phyloP scores from a whole-genome alignment of 2,797 vertebrate species.

The Cossypha dichroa region DNA sequence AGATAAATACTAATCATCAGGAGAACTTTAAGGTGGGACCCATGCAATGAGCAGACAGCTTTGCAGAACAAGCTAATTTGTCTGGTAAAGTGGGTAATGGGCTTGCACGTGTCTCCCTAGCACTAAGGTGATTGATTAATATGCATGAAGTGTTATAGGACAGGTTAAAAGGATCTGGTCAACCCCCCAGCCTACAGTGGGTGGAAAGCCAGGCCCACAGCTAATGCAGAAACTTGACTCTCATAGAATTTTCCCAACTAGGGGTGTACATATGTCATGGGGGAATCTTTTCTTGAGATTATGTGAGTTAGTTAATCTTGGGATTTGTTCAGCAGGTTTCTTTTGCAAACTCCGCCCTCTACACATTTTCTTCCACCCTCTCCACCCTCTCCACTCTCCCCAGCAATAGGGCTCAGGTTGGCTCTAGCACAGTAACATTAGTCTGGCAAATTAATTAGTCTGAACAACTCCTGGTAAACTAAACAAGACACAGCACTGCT shows the following conservation, averaged over 20 bases:
- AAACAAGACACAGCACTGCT: not conserved
- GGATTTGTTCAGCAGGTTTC: not conserved
- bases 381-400: not conserved
- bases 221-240: not conserved
- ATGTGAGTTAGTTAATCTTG: not conserved
- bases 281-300: not conserved
- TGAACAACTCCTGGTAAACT: not conserved
- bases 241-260: not conserved
- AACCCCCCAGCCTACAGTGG: not conserved
- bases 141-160: not conserved
- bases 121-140: not conserved
- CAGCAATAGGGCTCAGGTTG: not conserved
- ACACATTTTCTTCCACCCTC: not conserved
- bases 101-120: accelerated
- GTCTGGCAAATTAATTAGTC: not conserved
- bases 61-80: not conserved
- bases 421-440: not conserved
- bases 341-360: not conserved
- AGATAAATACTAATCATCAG: not conserved
- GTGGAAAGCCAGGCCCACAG: not conserved
- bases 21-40: not conserved
- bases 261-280: not conserved
- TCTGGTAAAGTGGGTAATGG: not conserved
- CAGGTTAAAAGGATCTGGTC: not conserved
- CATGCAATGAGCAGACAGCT: not conserved